phyloP scores from a whole-genome alignment of 2,888 invertebrate genomes.

The Ichneumoninae sp. region DNA sequence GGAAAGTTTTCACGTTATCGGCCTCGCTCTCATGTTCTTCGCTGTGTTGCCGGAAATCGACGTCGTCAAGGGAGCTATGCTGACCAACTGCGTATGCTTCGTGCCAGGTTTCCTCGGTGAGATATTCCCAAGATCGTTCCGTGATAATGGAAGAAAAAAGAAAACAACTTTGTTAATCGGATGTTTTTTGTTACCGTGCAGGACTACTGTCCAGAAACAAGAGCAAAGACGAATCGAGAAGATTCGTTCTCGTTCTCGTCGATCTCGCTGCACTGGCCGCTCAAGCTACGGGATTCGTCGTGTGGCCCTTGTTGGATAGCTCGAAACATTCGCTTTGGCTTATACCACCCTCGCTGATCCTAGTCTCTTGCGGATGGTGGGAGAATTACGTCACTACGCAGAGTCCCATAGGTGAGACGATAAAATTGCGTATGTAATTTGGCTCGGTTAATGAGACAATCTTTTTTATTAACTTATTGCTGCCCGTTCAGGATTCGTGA shows the following conservation, averaged over 20 bases:
- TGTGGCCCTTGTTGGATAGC: conserved; percentile 94
- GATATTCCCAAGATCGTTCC: conserved; percentile 52
- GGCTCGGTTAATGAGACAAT: conserved; percentile 18
- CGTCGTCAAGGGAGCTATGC: conserved; percentile 97
- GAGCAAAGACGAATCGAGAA: conserved; percentile 89
- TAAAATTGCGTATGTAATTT: conserved; percentile 6
- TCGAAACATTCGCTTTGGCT: conserved; percentile 91
- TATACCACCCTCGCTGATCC: conserved; percentile 93
- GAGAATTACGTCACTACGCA: conserved; percentile 97
- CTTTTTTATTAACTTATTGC: conserved; percentile 58
- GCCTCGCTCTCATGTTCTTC: conserved; percentile 94
- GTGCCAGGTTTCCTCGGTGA: conserved; percentile 91
- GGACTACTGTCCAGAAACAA: conserved; percentile 93
- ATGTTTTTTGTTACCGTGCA: conserved; percentile 74
- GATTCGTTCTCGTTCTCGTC: conserved; percentile 91
- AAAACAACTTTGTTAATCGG: not conserved
- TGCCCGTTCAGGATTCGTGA: conserved; percentile 87
- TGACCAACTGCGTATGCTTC: conserved; percentile 97
- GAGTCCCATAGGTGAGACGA: conserved; percentile 90
- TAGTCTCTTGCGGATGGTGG: conserved; percentile 98
- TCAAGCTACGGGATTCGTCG: conserved; percentile 95
- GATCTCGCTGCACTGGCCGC: conserved; percentile 94
- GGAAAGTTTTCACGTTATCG: conserved; percentile 95
- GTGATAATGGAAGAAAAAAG: not conserved
- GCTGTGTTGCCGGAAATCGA: conserved; percentile 96